Conservation (phyloP, 2,113 vertebrate species). For the Varanus komodoensis region DNA sequence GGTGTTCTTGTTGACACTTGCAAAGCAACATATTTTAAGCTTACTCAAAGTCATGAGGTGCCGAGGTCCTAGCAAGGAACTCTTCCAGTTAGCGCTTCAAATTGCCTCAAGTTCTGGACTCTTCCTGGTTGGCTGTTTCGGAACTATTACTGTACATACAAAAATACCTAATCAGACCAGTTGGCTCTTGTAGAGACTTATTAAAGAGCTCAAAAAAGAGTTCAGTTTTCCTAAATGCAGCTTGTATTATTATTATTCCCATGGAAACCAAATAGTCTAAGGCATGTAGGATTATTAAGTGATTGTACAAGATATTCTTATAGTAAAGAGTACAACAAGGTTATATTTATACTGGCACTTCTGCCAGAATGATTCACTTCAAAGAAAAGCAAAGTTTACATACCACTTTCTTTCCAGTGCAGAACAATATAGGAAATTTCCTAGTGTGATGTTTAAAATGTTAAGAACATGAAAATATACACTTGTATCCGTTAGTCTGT, state of each 20-base stretch:
- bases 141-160: constrained; percentile 3
- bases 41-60: constrained; percentile 42
- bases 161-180: constrained; percentile 26
- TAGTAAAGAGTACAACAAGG: constrained; percentile 59
- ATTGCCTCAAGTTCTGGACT: constrained; percentile 31
- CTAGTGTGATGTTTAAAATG: constrained; percentile 54
- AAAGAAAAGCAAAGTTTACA: constrained; percentile 72
- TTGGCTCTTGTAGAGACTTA: constrained; percentile 38
- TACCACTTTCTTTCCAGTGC: constrained; percentile 38
- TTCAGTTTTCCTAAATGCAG: constrained; percentile 43
- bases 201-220: constrained; percentile 42
- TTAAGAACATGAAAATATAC: constrained; percentile 57
- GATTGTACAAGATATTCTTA: constrained; percentile 27
- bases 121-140: constrained; percentile 16
- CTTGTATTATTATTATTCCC: constrained; percentile 42
- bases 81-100: constrained; percentile 36
- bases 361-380: constrained; percentile 84
- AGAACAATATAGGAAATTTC: constrained; percentile 54
- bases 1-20: constrained; percentile 63
- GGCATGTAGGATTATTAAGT: constrained; percentile 53
- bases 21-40: constrained; percentile 38
- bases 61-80: constrained; percentile 20
- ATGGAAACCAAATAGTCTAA: constrained; percentile 55
- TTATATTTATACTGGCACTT: constrained; percentile 85
- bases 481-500: not conserved